Evolutionary conservation across 2,113 vertebrate genomes (phyloP).

Genomic region (Miniopterus natalensis): DNA sequence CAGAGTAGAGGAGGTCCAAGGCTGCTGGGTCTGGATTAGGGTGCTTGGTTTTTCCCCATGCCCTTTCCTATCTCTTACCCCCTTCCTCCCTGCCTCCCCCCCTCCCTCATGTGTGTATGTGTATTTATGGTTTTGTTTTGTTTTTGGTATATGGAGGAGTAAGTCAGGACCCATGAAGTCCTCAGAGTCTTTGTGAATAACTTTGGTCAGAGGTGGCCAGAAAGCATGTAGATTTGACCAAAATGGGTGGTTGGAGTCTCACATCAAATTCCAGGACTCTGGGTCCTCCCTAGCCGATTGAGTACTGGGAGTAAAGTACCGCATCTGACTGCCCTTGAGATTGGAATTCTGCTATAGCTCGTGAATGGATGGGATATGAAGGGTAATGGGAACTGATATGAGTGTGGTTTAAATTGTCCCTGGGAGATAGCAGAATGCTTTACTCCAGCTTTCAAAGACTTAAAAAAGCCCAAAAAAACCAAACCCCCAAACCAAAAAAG

Average conservation of each 20-base stretch:
- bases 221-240: constrained; percentile 23
- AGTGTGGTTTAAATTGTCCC: background rate
- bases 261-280: constrained; percentile 4
- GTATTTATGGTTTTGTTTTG: background rate
- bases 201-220: background rate
- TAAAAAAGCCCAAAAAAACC: background rate
- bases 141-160: background rate
- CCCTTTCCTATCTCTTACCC: background rate
- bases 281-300: background rate
- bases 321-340: background rate
- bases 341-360: background rate
- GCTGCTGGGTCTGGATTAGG: background rate
- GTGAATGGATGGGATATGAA: background rate
- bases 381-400: background rate
- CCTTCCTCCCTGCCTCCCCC: too few species aligned
- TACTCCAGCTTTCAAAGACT: background rate
- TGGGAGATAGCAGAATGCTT: background rate
- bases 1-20: background rate
- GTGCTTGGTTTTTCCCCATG: background rate
- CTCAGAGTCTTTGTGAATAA: constrained; percentile 33
- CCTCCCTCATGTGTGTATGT: background rate
- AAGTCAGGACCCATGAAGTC: background rate
- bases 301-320: background rate
- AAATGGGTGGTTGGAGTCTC: constrained; percentile 41
- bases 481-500: background rate